phyloP scores from a whole-genome alignment of 2,113 vertebrate genomes.

The Silurus meridionalis region DNA sequence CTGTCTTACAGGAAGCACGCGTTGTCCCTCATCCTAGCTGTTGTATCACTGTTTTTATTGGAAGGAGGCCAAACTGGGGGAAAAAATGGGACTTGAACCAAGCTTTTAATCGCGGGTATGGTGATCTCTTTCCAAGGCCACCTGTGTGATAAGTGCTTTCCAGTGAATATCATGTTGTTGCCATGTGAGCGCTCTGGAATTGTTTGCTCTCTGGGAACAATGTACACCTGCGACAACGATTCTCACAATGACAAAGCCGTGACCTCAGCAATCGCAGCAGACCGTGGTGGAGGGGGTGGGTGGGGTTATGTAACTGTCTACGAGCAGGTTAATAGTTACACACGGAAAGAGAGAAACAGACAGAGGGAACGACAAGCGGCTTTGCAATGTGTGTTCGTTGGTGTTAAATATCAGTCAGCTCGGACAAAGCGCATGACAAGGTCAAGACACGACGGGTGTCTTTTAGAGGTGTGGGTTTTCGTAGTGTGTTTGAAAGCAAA shows the following conservation, averaged over 20 bases:
- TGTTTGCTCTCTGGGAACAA: neutral
- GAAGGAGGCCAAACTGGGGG: neutral
- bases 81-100: neutral
- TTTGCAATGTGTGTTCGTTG: neutral
- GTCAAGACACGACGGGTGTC: neutral
- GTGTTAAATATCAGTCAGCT: conserved; percentile 10
- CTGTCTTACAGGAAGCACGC: neutral
- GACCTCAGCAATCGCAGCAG: conserved; percentile 3
- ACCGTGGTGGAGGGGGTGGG: no score
- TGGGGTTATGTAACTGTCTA: conserved; percentile 24
- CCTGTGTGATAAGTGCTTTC: neutral
- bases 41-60: neutral
- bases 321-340: conserved; percentile 12
- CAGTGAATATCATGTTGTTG: neutral
- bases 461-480: neutral
- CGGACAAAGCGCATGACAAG: neutral
- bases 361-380: neutral
- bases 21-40: no score
- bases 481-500: neutral
- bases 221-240: neutral
- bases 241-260: neutral
- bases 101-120: no score
- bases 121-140: neutral
- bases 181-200: neutral
- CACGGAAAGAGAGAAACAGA: neutral